Conservation (phyloP, 2,113 vertebrate species). For the Gavialis gangeticus region DNA sequence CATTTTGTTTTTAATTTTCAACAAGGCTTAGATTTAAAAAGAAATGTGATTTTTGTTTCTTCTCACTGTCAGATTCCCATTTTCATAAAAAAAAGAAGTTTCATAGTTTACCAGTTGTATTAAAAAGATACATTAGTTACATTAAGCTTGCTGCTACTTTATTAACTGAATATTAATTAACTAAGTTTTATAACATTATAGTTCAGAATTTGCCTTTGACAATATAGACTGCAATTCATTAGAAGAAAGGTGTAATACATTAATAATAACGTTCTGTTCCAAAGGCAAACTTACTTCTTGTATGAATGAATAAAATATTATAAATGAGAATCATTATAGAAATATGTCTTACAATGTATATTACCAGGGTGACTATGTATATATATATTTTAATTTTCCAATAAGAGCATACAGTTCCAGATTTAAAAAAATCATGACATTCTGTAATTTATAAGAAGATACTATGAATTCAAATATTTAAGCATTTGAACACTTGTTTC, state of each 20-base stretch:
- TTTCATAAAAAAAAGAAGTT: neutral
- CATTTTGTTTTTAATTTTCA: neutral
- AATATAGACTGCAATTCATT: neutral
- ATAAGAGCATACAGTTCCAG: neutral
- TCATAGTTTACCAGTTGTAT: neutral
- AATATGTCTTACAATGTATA: neutral
- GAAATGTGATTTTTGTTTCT: neutral
- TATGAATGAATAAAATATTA: neutral
- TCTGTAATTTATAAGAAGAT: neutral
- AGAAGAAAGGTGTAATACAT: neutral
- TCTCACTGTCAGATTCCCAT: neutral
- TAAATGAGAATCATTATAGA: neutral
- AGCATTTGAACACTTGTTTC: neutral
- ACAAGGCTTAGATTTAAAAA: neutral
- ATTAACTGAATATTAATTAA: neutral
- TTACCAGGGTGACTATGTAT: constrained; percentile 29
- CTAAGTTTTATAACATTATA: neutral
- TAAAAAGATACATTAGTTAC: neutral
- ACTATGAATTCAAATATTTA: constrained; percentile 22
- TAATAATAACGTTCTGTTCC: neutral
- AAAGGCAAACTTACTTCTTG: neutral
- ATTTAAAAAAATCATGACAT: neutral
- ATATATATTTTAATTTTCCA: neutral
- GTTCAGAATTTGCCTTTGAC: neutral
- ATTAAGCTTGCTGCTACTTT: neutral